Conservation (phyloP, 2,797 vertebrate species). For the Hemitrygon akajei region DNA sequence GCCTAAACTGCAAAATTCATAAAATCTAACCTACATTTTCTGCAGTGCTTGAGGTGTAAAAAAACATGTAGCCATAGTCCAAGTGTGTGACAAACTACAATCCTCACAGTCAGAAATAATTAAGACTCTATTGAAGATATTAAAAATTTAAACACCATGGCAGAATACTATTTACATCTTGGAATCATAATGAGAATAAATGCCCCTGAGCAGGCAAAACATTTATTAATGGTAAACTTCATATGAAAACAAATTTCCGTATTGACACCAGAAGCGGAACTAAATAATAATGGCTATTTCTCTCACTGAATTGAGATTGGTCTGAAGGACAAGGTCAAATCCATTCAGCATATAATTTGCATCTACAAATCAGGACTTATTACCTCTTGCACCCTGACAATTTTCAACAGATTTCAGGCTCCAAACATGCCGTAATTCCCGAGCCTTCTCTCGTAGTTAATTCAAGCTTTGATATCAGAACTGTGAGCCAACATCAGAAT, state of each 20-base stretch:
- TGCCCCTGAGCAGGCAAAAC: background rate
- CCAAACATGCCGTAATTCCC: background rate
- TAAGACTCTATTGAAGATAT: slow-evolving; percentile 1
- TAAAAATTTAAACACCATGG: background rate
- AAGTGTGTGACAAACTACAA: background rate
- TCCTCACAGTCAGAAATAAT: background rate
- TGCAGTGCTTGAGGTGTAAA: background rate
- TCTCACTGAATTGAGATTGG: background rate
- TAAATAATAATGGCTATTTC: background rate
- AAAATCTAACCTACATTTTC: background rate
- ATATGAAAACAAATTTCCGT: background rate
- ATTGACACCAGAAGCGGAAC: background rate
- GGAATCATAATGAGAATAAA: slow-evolving; percentile 8
- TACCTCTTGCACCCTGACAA: too few relatives aligned
- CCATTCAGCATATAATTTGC: background rate
- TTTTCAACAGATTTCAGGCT: background rate
- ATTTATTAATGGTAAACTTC: slow-evolving; percentile 15
- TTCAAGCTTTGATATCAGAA: background rate
- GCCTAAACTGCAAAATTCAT: background rate
- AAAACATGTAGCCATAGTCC: background rate
- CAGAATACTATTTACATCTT: slow-evolving; percentile 4
- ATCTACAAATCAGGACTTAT: background rate
- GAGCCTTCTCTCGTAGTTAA: background rate
- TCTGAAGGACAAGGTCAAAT: slow-evolving; percentile 2
- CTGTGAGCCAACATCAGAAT: background rate